Percentiles rank a stretch among this genome's conserved stretches.
Conservation (phyloP, 2,113 vertebrate species). For the Oenanthe melanoleuca region DNA sequence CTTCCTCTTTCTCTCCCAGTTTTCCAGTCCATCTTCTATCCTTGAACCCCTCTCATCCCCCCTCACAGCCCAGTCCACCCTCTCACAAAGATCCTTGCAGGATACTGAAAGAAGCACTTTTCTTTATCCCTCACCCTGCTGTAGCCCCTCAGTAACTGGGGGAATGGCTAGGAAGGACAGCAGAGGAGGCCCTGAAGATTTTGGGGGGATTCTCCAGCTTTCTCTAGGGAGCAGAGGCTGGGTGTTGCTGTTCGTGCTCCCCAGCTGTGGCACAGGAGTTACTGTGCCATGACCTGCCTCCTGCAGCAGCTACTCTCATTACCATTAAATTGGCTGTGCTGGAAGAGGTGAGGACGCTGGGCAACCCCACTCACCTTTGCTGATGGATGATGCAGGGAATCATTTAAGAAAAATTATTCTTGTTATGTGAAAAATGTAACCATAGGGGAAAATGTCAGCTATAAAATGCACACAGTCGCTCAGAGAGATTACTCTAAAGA, state of each 20-base stretch:
- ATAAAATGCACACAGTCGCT: not conserved
- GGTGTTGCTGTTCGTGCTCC: not conserved
- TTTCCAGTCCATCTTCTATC: not conserved
- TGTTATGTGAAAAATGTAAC: not conserved
- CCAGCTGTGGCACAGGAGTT: not conserved
- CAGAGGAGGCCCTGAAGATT: not conserved
- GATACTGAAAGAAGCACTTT: not conserved
- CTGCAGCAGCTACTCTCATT: not conserved
- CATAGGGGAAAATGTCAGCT: not conserved
- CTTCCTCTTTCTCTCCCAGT: not conserved
- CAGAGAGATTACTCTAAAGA: not conserved
- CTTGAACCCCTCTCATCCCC: not conserved
- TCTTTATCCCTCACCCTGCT: not conserved
- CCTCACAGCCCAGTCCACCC: not conserved
- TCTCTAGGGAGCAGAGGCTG: not conserved
- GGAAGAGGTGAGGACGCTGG: not conserved
- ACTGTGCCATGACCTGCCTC: not conserved
- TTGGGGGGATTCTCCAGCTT: not conserved
- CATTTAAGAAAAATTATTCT: not conserved
- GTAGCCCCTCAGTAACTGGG: not conserved
- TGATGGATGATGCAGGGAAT: not conserved
- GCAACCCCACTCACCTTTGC: not conserved
- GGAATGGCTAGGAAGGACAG: not conserved
- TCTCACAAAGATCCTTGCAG: not conserved
- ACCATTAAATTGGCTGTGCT: not conserved